Percentiles rank a stretch among this genome's conserved stretches.
Conservation (phyloP, 2,888 invertebrate species). For the Melikaiella ostensackeni region DNA sequence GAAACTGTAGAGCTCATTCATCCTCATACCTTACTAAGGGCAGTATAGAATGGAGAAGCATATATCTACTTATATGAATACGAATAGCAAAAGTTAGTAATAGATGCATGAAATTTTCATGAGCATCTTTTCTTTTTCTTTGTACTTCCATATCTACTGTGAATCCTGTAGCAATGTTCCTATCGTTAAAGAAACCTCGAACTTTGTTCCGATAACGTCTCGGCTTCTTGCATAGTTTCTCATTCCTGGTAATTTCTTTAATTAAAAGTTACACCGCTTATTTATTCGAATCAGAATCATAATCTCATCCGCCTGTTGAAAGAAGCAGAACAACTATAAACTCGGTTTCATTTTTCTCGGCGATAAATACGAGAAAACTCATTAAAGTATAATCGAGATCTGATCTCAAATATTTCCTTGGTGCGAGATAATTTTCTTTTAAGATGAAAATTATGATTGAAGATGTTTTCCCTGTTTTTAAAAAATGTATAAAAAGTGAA, state of each 20-base stretch:
- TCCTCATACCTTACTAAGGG: not conserved
- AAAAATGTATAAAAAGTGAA: too few relatives aligned
- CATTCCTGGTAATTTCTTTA: not conserved
- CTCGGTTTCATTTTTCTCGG: not conserved
- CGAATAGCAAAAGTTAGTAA: constrained; percentile 29
- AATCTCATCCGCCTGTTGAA: not conserved
- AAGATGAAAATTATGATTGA: not conserved
- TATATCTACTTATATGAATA: constrained; percentile 33
- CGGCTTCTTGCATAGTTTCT: not conserved
- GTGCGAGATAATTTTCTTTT: not conserved
- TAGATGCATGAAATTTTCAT: constrained; percentile 39
- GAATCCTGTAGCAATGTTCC: constrained; percentile 15
- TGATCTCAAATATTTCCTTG: not conserved
- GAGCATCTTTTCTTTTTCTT: constrained; percentile 35
- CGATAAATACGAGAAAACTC: not conserved
- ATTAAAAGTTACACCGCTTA: constrained; percentile 1
- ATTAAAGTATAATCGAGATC: not conserved
- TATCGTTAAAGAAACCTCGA: constrained; percentile 26
- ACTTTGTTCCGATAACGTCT: constrained; percentile 26
- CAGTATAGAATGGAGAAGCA: not conserved
- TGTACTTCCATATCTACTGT: constrained; percentile 29
- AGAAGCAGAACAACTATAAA: not conserved
- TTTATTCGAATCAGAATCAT: not conserved
- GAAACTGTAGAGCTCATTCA: not conserved
- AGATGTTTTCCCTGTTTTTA: too few relatives aligned